A percentile compares a stretch with the other conserved stretches of the same genome.
These are phyloP conservation scores for Drosophila lutescens DNA, from an alignment of 2,888 invertebrate species.

Conservation along the genomic window DNA sequence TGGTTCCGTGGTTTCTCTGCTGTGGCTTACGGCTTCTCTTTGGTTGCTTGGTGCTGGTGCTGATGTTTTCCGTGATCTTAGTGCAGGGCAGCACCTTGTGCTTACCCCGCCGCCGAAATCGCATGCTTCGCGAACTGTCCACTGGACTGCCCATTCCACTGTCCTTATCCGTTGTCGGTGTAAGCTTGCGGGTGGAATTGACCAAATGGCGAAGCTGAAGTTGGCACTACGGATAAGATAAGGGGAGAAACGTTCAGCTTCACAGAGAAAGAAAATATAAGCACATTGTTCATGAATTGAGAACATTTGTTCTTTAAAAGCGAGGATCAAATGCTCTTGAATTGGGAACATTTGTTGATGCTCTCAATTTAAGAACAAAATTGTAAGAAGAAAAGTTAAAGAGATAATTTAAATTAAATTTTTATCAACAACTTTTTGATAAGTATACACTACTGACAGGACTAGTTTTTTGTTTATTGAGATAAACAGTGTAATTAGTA, in stretches of 20 bases:
- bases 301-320: too few relatives aligned
- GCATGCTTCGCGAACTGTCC: conserved; percentile 82
- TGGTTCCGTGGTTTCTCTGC: conserved; percentile 42
- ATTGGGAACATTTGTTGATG: too few relatives aligned
- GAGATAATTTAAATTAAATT: too few relatives aligned
- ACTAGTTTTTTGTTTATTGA: too few relatives aligned
- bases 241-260: conserved; percentile 5
- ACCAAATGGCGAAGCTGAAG: conserved; percentile 79
- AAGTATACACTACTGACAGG: too few relatives aligned
- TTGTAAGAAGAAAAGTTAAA: too few relatives aligned
- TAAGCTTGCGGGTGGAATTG: conserved; percentile 26
- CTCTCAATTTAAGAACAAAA: too few relatives aligned
- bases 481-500: too few relatives aligned
- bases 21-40: conserved; percentile 50
- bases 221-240: conserved; percentile 68
- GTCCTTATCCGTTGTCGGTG: conserved; percentile 73
- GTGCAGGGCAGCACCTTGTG: conserved; percentile 49
- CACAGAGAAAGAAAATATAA: too few relatives aligned
- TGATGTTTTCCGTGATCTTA: conserved; percentile 54
- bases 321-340: too few relatives aligned
- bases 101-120: conserved; percentile 78
- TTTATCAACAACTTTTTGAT: too few relatives aligned
- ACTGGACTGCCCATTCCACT: conserved; percentile 84
- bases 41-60: conserved; percentile 74
- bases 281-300: too few relatives aligned